A percentile compares a stretch with the other conserved stretches of the same genome.
Evolutionary conservation across 2,888 invertebrate genomes (phyloP).

Genomic region (Shargacucullia verbasci): DNA sequence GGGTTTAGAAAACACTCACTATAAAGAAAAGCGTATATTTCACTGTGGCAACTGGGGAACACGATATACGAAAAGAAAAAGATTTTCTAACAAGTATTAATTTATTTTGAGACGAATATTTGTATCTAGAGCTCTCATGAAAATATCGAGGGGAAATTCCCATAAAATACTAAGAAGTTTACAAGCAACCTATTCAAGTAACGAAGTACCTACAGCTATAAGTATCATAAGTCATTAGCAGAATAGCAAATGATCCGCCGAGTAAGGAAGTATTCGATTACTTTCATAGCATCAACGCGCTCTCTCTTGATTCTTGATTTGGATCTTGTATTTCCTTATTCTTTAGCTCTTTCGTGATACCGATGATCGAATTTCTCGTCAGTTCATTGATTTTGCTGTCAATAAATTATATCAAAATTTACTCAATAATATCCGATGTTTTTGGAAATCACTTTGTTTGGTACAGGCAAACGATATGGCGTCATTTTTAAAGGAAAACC

Average conservation of each 20-base stretch:
- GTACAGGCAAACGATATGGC: constrained; percentile 7
- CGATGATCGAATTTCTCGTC: not conserved
- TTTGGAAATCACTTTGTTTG: not conserved
- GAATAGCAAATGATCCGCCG: constrained; percentile 44
- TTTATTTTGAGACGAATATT: too few species aligned
- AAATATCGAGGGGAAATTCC: not conserved
- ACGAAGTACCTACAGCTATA: constrained; percentile 4
- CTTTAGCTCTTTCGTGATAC: constrained; percentile 1
- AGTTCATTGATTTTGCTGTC: constrained; percentile 2
- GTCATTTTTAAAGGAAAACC: not conserved
- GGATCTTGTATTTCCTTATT: constrained; percentile 39
- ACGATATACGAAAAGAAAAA: too few species aligned
- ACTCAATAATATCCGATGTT: too few species aligned
- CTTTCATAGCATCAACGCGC: constrained; percentile 30
- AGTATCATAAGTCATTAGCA: constrained; percentile 39
- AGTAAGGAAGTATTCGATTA: constrained; percentile 55
- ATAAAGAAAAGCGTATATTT: too few species aligned
- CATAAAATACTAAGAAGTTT: not conserved
- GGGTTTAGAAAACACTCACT: too few species aligned
- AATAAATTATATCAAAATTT: too few species aligned
- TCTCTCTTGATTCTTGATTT: constrained; percentile 19
- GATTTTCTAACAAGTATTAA: too few species aligned
- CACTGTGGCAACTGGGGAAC: too few species aligned
- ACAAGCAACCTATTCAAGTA: constrained; percentile 2
- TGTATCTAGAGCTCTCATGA: too few species aligned